A percentile compares a stretch with the other conserved stretches of the same genome.
phyloP scores from a whole-genome alignment of 2,797 vertebrate species.

The Oceanodroma leucorhoa region DNA sequence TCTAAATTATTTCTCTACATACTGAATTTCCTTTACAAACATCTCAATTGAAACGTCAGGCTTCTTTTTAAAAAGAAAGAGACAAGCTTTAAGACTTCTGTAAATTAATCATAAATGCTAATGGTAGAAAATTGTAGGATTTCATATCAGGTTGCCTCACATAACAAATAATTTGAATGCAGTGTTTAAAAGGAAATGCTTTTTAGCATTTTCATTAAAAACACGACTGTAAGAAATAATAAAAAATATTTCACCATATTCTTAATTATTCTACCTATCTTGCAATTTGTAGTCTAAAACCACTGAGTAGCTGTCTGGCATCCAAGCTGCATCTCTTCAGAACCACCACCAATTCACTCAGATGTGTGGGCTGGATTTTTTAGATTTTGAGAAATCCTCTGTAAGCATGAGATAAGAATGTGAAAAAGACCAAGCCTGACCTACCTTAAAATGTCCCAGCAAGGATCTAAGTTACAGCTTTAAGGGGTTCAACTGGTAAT shows the following conservation, averaged over 20 bases:
- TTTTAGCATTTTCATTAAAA: background rate
- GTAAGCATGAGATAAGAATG: background rate
- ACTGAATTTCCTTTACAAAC: background rate
- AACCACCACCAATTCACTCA: background rate
- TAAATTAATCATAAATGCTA: background rate
- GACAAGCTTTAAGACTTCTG: background rate
- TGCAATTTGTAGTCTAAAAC: background rate
- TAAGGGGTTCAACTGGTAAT: background rate
- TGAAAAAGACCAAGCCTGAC: background rate
- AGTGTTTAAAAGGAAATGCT: background rate
- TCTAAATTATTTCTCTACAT: background rate
- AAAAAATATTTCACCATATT: background rate
- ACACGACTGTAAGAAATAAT: background rate
- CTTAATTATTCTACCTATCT: background rate
- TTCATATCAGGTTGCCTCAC: background rate
- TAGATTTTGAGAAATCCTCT: constrained; percentile 5
- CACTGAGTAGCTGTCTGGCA: background rate
- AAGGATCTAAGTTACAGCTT: constrained; percentile 5
- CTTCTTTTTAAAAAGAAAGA: background rate
- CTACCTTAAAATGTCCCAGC: background rate
- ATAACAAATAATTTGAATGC: background rate
- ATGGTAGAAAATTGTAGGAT: background rate
- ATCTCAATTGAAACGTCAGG: background rate
- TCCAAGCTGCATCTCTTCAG: background rate
- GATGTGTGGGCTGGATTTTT: background rate